A percentile compares a stretch with the other conserved stretches of the same genome.
phyloP scores from a whole-genome alignment of 30 jellyfish, hydroid and myxozoan genomes.

The Hydra vulgaris region DNA sequence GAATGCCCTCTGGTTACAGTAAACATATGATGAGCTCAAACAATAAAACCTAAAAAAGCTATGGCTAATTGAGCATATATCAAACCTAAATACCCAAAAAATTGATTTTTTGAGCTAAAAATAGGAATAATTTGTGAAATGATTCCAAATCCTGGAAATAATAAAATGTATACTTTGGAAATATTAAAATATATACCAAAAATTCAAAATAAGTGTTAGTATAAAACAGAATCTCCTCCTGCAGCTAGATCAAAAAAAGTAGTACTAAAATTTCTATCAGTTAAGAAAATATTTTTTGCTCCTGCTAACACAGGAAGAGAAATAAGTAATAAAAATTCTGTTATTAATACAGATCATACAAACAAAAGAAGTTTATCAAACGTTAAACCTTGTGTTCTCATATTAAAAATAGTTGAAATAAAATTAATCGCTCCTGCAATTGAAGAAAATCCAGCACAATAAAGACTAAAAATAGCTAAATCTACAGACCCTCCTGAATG shows the following conservation, averaged over 20 bases:
- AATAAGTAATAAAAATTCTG: slow-evolving; percentile 21
- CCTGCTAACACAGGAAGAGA: slow-evolving; percentile 76
- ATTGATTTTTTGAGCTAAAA: no score
- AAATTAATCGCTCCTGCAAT: no score
- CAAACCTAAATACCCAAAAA: slow-evolving; percentile 66
- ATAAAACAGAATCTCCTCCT: slow-evolving; percentile 66
- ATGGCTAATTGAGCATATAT: slow-evolving; percentile 56
- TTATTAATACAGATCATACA: slow-evolving; percentile 71
- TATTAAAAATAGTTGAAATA: slow-evolving; percentile 57
- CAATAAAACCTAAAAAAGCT: slow-evolving; percentile 55
- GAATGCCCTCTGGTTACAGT: no score
- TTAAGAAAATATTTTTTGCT: slow-evolving; percentile 57
- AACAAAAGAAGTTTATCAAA: slow-evolving; percentile 48
- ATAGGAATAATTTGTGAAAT: no score
- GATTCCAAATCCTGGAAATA: slow-evolving; percentile 64
- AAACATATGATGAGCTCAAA: no score
- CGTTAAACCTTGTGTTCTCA: slow-evolving; percentile 66
- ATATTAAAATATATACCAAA: no score
- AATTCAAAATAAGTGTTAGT: slow-evolving; percentile 58
- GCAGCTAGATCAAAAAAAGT: slow-evolving; percentile 81
- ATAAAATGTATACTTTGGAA: slow-evolving; percentile 59
- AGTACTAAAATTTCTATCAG: slow-evolving; percentile 64
- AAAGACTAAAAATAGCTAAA: no score
- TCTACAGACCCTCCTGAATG: slow-evolving; percentile 81
- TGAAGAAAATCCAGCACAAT: no score